Conservation (phyloP, 2,888 invertebrate species). For the Apodemia zela region DNA sequence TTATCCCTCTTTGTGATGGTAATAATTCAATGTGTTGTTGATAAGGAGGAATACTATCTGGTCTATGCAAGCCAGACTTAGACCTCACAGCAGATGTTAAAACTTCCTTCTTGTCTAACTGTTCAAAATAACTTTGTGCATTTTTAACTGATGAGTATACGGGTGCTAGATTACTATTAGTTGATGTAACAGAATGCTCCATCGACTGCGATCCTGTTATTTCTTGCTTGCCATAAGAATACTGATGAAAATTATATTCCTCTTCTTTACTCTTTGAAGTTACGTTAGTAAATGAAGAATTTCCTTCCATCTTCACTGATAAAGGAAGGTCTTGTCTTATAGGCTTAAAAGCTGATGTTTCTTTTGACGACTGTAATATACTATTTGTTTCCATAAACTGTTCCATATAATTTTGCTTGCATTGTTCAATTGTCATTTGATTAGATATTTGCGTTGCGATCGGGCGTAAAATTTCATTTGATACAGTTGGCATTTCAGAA, state of each 20-base stretch:
- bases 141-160: slow-evolving; percentile 59
- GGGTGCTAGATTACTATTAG: slow-evolving; percentile 45
- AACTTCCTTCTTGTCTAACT: slow-evolving; percentile 61
- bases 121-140: slow-evolving; percentile 65
- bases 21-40: slow-evolving; percentile 82
- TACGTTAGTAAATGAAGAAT: slow-evolving; percentile 52
- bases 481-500: slow-evolving; percentile 43
- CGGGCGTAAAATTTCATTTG: slow-evolving; percentile 53
- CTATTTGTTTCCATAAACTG: slow-evolving; percentile 60
- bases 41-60: slow-evolving; percentile 83
- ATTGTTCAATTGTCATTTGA: slow-evolving; percentile 22
- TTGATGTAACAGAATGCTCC: slow-evolving; percentile 47
- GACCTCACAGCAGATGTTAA: slow-evolving; percentile 48
- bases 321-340: slow-evolving; percentile 69
- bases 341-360: slow-evolving; percentile 70
- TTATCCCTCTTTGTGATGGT: slow-evolving; percentile 79
- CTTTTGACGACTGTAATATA: slow-evolving; percentile 60
- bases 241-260: slow-evolving; percentile 54
- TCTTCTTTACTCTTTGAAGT: slow-evolving; percentile 62
- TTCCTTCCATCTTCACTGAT: slow-evolving; percentile 53
- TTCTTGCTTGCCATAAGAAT: slow-evolving; percentile 49
- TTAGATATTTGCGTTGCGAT: slow-evolving; percentile 48
- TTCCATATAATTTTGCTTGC: slow-evolving; percentile 48
- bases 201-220: slow-evolving; percentile 49
- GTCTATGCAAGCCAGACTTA: slow-evolving; percentile 81